Base-by-base conservation (phyloP, 2,797 vertebrate genomes). In the Orientallactaga sibirica region DNA sequence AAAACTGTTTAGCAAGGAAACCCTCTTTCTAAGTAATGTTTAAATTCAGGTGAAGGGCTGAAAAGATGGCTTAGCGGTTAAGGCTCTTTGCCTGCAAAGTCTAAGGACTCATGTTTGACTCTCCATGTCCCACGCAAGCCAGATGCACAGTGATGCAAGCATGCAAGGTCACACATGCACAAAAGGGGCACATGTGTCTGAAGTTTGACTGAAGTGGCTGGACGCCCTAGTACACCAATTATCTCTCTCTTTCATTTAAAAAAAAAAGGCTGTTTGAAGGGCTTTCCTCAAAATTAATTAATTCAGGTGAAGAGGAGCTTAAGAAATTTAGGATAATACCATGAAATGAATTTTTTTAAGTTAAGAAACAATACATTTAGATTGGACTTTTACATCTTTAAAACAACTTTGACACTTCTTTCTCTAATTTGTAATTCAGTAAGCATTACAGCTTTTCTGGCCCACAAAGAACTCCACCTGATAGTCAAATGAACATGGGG, bases 1-100 rank as follows among this genome's bases (percentile, higher is more conserved):
- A 77, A 29, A 58, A 91, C 14, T 82, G 43, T 80, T 92, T 93
- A 94, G 92, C 43, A 91, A 88, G 87, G 33, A 92, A 96, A 95
- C 2, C 11, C 43, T 41, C 25, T 96, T 95, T 83, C 27, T 83
- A 88, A 81, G 33, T 71, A 86, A 76, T 29, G 76, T 94, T 91
- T 92, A 81, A 91, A 88, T 58, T 92, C 48, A 92, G 18, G 5
- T 89, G 62, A 83, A 91, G 25, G 10, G 48, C 33, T 37, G 33
- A 37, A 37, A 37, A 48, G 48, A 48, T 48, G 8, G 48, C 48
- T 48, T 48, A 48, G 48, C 48, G 8, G 48, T 48, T 48, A 48
- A 48, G 48, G 48, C 48, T 48, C 43, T 48, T 48, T 48, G 43
- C 43, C 43, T 48, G 48, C 48, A 2, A 48, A 7, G 48, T 10